Base-by-base conservation (phyloP, 2,888 invertebrate species). In the Rhingia campestris region DNA sequence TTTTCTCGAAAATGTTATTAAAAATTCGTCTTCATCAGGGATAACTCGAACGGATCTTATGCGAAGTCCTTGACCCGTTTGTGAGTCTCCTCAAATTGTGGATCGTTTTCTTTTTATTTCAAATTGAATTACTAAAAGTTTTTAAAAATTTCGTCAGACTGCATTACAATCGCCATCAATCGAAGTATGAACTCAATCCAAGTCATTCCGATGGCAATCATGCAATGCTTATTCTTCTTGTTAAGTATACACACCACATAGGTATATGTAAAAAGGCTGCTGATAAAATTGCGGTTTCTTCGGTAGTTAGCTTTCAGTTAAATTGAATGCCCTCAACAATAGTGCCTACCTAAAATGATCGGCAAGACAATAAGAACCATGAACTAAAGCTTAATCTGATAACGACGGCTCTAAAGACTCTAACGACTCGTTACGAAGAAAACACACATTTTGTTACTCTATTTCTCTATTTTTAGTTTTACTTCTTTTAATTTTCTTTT, bases 401-500 rank as follows among this genome's bases (percentile, higher is more conserved):
- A 54, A 56, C 56, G 22, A 56, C 35, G 14, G 39, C 35, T 37
- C 12, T 22, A 22, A 22, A 2, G 22, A 22, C 22, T 22, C 22
- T 22, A 12, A 56, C 35, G 9, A 56, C 35, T 37, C 12, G 14
- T 53, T 72, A 47, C 35, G 41, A 74, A 47, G 47, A 47, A 56
- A 22, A 47, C 54, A 47, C 73, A 54, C 45, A 63, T 37, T 54
- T 45, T 63, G 59, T 64, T 49, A 58, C 56, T 58, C 47, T 54
- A 64, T 82, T 81, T 79, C 51, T 75, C 51, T 59, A 66, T 79
- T 70, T 82, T 75, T 32, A 10, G 6, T 41, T 67, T 74, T 79
- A 80, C 81, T 81, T 82, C 66, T 85, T 81, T 45, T 56, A 84
- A 66, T 76, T 9, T 47, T 12, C 47, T 33, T 37, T 58, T 70